Percentiles rank a stretch among this genome's conserved stretches.
Evolutionary conservation across 2,888 invertebrate genomes (phyloP).

Genomic region (Polietes domitor): DNA sequence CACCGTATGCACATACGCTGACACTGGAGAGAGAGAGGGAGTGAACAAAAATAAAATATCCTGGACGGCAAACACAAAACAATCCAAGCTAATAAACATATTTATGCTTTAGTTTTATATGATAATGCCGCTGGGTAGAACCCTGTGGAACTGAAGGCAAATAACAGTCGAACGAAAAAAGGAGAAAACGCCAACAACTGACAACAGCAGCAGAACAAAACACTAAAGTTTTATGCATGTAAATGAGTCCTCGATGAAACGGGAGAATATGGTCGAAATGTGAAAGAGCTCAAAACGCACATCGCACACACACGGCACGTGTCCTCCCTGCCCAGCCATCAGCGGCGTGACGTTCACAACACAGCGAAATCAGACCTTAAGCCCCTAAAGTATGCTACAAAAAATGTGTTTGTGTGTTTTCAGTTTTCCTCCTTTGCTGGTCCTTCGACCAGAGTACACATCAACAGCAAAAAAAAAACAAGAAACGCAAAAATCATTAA

Average conservation of each 20-base stretch:
- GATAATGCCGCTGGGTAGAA: background rate
- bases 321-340: background rate
- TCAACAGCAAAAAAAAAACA: background rate
- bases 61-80: background rate
- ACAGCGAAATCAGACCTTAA: background rate
- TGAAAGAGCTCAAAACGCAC: background rate
- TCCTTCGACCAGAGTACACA: background rate
- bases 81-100: slow-evolving; percentile 46
- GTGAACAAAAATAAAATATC: background rate
- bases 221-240: slow-evolving; percentile 30
- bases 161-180: background rate
- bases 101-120: slow-evolving; percentile 28
- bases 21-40: background rate
- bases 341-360: background rate
- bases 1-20: too few relatives aligned
- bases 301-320: slow-evolving; percentile 5
- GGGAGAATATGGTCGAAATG: slow-evolving; percentile 15
- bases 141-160: background rate
- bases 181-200: background rate
- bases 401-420: background rate
- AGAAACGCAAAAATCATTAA: slow-evolving; percentile 26
- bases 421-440: background rate
- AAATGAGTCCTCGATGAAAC: slow-evolving; percentile 8
- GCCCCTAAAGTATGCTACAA: slow-evolving; percentile 2
- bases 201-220: background rate